Conservation (phyloP, 2,797 vertebrate species). For the Picus viridis region DNA sequence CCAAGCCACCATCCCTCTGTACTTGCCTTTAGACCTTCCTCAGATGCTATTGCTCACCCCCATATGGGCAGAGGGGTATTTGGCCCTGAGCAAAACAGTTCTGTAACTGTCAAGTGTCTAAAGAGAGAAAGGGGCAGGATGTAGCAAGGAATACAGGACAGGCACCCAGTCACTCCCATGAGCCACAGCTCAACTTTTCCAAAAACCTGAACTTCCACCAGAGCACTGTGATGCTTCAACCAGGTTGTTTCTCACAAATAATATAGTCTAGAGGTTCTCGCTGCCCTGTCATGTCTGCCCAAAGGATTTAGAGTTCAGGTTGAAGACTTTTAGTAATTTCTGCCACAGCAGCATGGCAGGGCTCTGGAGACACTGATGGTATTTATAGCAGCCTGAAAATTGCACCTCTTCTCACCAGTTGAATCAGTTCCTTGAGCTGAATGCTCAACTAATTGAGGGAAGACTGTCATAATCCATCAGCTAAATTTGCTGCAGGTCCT, state of each 20-base stretch:
- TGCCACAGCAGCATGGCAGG: constrained; percentile 31
- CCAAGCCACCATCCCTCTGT: not conserved
- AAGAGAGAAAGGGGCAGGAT: not conserved
- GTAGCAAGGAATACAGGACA: rapidly evolving
- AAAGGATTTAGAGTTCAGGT: constrained; percentile 6
- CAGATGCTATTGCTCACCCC: not conserved
- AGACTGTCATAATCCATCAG: constrained; percentile 48
- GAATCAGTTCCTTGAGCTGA: constrained; percentile 37
- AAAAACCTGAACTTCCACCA: not conserved
- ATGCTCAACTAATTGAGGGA: constrained; percentile 55
- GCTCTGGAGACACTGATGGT: not conserved
- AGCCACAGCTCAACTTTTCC: rapidly evolving
- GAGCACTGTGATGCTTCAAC: rapidly evolving
- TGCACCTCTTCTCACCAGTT: constrained; percentile 32
- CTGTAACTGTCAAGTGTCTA: not conserved
- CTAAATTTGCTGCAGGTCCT: constrained; percentile 45
- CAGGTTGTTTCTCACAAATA: not conserved
- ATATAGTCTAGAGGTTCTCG: not conserved
- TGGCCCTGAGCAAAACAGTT: not conserved
- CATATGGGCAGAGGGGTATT: not conserved
- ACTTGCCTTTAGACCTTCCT: not conserved
- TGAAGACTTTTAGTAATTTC: constrained; percentile 34
- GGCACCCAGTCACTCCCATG: rapidly evolving
- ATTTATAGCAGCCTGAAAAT: constrained; percentile 62
- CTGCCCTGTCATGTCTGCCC: constrained; percentile 8